Base-by-base conservation (phyloP, 2,113 vertebrate genomes). In the Anas platyrhynchos region DNA sequence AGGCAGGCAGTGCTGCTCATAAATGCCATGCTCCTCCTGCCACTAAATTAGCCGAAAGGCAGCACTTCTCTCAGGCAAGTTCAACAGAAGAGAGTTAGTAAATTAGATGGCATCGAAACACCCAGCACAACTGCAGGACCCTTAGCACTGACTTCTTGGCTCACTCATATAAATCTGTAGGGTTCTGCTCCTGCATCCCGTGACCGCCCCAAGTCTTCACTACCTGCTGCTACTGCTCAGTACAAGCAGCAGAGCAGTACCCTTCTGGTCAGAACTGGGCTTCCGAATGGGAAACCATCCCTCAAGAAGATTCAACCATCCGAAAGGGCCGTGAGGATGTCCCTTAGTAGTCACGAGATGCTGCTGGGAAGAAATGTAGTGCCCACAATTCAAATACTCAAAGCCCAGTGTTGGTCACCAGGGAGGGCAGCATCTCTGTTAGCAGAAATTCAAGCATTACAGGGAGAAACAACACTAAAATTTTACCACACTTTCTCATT, bases 281-380 rank as follows among this genome's bases (percentile, higher is more conserved):
- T 92, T 97, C 85, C 43, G 76, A 83, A 23, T 17, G 43, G 22
- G 46, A 76, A 56, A 85, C 55, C 11, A 46, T 83, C 75, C 91
- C 55, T 20, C 13, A 29, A 85, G 67, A 85, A 89, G 63, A 21
- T 68, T 54, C 52, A 82, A 48, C 18, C 54, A 43, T 16, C 67
- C 73, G 63, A 83, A 80, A 62, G 55, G 76, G 77, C 74, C 4
- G 5, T 21, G 23, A 76, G 25, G 29, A 74, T 66, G 17, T 66
- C 88, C 69, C 9, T 86, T 84, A 65, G 44, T 21, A 89, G 82
- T 94, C 89, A 93, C 29, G 75, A 87, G 78, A 77, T 80, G 78
- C 50, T 91, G n/a, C 66, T 77, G 25, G 31, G 56, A 95, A 88
- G 63, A 79, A 93, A 83, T 43, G 32, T 23, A 77, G 73, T 66